A percentile compares a stretch with the other conserved stretches of the same genome.
Conservation (phyloP, 2,797 vertebrate genomes). For the Darevskia mixta region DNA sequence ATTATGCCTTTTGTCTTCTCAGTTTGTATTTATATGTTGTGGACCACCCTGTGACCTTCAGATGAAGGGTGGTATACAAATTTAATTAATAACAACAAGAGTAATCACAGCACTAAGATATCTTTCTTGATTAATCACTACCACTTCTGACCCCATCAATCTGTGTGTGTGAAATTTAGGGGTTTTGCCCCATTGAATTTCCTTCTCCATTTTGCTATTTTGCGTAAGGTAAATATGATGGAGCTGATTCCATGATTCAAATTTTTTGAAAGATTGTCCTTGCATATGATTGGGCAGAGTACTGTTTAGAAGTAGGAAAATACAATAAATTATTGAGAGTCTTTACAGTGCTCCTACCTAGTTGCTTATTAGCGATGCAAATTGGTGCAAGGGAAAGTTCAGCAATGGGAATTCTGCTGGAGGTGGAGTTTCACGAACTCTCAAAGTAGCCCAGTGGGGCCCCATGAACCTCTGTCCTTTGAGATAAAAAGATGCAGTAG, state of each 20-base stretch:
- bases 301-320: neutral
- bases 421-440: conserved; percentile 32
- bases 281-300: neutral
- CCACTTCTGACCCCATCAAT: neutral
- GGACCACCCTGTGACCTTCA: no score
- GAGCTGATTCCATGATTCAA: neutral
- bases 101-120: neutral
- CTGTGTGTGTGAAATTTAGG: neutral
- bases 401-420: conserved; percentile 45
- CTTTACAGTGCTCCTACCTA: neutral
- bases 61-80: no score
- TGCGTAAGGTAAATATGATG: neutral
- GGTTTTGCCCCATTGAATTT: neutral
- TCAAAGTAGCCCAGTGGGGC: conserved; percentile 18
- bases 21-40: no score
- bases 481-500: conserved; percentile 38
- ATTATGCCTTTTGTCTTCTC: no score
- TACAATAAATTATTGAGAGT: conserved; percentile 18
- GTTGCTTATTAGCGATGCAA: neutral
- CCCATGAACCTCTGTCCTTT: conserved; percentile 35
- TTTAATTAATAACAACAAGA: no score
- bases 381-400: conserved; percentile 22
- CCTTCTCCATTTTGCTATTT: neutral
- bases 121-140: neutral
- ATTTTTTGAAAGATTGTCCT: neutral